These are phyloP conservation scores for Crotalus viridis DNA, from an alignment of 2,113 vertebrate genomes.

Conservation along the genomic window DNA sequence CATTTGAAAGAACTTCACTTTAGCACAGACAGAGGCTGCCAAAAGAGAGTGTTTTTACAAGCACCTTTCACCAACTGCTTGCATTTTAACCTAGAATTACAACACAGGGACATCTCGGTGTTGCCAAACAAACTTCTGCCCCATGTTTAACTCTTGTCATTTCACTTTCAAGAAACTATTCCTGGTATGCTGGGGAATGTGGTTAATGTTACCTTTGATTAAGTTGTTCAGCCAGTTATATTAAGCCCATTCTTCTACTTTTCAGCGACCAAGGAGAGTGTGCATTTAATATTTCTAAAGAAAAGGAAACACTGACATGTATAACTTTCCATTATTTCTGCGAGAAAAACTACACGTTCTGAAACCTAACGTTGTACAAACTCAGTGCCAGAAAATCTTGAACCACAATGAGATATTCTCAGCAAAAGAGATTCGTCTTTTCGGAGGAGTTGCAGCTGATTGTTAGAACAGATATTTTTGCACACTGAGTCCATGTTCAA, in stretches of 20 bases:
- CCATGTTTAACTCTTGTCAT: slow-evolving; percentile 32
- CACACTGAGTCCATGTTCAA: not conserved
- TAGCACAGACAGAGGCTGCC: not conserved
- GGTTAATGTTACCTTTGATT: slow-evolving; percentile 17
- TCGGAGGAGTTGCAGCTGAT: not conserved
- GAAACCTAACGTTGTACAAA: not conserved
- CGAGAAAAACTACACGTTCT: not conserved
- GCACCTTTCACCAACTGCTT: slow-evolving; percentile 20
- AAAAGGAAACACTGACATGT: not conserved
- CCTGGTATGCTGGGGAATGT: slow-evolving; percentile 15
- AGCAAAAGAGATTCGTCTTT: not conserved
- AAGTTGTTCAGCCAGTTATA: slow-evolving; percentile 8
- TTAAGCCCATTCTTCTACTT: not conserved
- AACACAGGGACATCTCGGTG: slow-evolving; percentile 16
- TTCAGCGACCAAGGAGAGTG: not conserved
- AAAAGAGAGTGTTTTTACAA: not conserved
- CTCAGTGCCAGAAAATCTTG: not conserved
- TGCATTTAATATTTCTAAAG: not conserved
- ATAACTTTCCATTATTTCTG: not conserved
- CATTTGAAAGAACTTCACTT: not conserved
- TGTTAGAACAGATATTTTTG: not conserved
- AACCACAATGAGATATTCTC: not conserved
- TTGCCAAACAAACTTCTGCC: slow-evolving; percentile 22
- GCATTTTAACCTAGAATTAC: slow-evolving; percentile 13
- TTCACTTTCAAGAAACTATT: slow-evolving; percentile 34